These are phyloP conservation scores for Elgaria multicarinata DNA, from an alignment of 2,113 vertebrate genomes.

Conservation along the genomic window DNA sequence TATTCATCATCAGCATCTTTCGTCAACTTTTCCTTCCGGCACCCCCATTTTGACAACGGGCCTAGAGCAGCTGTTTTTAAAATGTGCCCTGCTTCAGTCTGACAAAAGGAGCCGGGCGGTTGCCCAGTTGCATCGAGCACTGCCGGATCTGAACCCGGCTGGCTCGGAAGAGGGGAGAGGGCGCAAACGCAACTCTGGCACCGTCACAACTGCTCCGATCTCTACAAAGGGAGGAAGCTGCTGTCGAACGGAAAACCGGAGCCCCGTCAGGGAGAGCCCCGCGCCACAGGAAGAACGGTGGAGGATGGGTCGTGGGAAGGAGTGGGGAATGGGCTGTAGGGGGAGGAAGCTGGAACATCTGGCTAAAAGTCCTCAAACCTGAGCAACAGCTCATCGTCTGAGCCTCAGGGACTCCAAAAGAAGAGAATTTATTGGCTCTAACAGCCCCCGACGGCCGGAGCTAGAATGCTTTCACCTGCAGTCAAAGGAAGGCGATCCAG, in stretches of 20 bases:
- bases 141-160: not conserved
- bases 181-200: not conserved
- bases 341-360: not conserved
- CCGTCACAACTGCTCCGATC: fast-evolving
- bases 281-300: not conserved
- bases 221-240: not conserved
- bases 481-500: not conserved
- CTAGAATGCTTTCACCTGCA: not conserved
- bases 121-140: not conserved
- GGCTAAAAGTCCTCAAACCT: slow-evolving; percentile 16
- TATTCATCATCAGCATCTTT: not conserved
- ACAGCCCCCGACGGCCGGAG: not conserved
- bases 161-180: not conserved
- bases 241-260: not conserved
- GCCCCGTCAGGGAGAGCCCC: not conserved
- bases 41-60: not conserved
- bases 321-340: not conserved
- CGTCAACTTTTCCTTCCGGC: not conserved
- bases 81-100: not conserved
- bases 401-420: slow-evolving; percentile 24
- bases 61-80: not conserved
- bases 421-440: not conserved
- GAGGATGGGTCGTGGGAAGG: not conserved
- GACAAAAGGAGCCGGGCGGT: not conserved
- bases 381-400: not conserved